Percentiles rank a stretch among this genome's conserved stretches.
phyloP scores from a whole-genome alignment of 2,888 invertebrate species.

The Xylocampa areola region DNA sequence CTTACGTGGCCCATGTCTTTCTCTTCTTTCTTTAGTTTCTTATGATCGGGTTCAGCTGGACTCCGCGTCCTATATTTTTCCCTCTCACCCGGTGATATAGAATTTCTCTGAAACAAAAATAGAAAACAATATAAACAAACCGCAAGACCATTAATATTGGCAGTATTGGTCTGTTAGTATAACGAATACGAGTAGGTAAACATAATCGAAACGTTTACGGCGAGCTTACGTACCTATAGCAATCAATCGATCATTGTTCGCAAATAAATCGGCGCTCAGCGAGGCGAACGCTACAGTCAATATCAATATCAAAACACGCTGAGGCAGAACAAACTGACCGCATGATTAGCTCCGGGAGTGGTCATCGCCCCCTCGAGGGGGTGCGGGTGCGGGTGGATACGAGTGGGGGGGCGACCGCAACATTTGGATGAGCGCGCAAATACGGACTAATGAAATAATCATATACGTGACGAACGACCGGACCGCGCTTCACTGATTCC shows the following conservation, averaged over 20 bases:
- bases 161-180: slow-evolving; percentile 73
- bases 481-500: slow-evolving; percentile 79
- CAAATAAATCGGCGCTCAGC: slow-evolving; percentile 88
- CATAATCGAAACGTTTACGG: slow-evolving; percentile 88
- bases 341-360: slow-evolving; percentile 89
- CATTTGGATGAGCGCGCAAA: slow-evolving; percentile 88
- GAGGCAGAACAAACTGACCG: slow-evolving; percentile 90
- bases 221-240: slow-evolving; percentile 83
- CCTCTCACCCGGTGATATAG: slow-evolving; percentile 95
- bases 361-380: slow-evolving; percentile 79
- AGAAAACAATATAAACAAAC: slow-evolving; percentile 64
- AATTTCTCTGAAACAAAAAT: slow-evolving; percentile 92
- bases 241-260: slow-evolving; percentile 90
- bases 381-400: slow-evolving; percentile 44
- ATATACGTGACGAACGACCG: slow-evolving; percentile 86
- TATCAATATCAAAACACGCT: slow-evolving; percentile 90
- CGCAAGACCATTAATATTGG: slow-evolving; percentile 64
- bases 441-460: slow-evolving; percentile 89
- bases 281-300: slow-evolving; percentile 87
- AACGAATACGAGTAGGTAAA: slow-evolving; percentile 84
- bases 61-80: slow-evolving; percentile 95
- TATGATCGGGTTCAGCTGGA: slow-evolving; percentile 92
- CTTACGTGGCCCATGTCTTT: slow-evolving; percentile 95
- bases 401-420: slow-evolving; percentile 67
- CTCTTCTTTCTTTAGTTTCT: slow-evolving; percentile 95